Conservation (phyloP, 37 sponge, comb jelly and placozoan genomes). For the Chondrilla cf. caribensis region DNA sequence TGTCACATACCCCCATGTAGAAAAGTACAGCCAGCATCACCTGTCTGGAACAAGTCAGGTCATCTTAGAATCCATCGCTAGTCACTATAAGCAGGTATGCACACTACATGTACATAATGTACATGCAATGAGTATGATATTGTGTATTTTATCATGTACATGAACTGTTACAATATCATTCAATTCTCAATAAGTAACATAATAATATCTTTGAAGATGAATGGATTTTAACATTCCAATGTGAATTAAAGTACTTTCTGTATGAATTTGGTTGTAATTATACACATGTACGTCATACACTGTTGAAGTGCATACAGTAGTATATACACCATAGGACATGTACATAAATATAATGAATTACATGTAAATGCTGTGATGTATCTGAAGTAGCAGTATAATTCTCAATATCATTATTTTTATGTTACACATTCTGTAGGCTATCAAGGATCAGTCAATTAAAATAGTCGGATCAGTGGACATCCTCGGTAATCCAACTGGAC, state of each 20-base stretch:
- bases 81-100: constrained; percentile 64
- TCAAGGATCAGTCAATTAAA: constrained; percentile 66
- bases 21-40: constrained; percentile 23
- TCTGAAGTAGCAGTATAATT: too few species aligned
- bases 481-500: constrained; percentile 90
- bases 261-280: too few species aligned
- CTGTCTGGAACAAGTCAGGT: constrained; percentile 35
- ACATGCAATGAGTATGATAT: not conserved
- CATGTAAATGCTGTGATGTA: not conserved
- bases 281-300: too few species aligned
- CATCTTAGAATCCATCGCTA: constrained; percentile 29
- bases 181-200: too few species aligned
- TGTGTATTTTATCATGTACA: not conserved
- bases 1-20: too few species aligned
- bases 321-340: too few species aligned
- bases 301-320: not conserved
- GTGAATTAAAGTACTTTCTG: too few species aligned
- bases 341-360: not conserved
- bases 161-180: not conserved
- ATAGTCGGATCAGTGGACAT: constrained; percentile 84
- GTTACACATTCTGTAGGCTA: too few species aligned
- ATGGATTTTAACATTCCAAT: too few species aligned
- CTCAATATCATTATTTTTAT: too few species aligned
- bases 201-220: too few species aligned
- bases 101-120: not conserved